Conservation (phyloP, 2,113 vertebrate genomes). For the Corythornis vintsioides region DNA sequence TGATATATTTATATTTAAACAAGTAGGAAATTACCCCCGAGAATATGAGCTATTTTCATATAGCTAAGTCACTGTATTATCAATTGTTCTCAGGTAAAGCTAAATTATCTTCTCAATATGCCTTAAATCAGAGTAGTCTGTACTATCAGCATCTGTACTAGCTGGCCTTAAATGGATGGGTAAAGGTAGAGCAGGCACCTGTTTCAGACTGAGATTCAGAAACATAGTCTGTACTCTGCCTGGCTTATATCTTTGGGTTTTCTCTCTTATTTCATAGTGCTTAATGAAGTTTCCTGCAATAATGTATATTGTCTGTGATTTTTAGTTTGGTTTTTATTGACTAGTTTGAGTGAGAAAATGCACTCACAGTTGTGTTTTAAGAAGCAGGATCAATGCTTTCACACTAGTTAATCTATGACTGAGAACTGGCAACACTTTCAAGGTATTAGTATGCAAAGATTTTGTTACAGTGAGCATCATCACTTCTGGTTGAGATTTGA, state of each 20-base stretch:
- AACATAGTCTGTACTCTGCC: not conserved
- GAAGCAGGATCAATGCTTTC: not conserved
- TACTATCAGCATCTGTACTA: not conserved
- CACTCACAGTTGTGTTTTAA: not conserved
- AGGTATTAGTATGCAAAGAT: not conserved
- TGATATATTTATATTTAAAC: not conserved
- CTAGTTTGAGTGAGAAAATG: not conserved
- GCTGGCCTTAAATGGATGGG: not conserved
- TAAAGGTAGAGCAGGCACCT: not conserved
- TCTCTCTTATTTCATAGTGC: not conserved
- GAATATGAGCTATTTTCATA: not conserved
- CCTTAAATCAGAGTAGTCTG: not conserved
- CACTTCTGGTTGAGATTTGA: not conserved
- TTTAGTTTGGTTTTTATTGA: not conserved
- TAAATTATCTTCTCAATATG: not conserved
- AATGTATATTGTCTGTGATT: not conserved
- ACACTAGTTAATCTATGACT: not conserved
- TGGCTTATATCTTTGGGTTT: not conserved
- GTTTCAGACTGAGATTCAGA: not conserved
- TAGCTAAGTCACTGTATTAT: not conserved
- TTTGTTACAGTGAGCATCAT: not conserved
- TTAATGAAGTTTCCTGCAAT: not conserved
- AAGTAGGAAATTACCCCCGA: not conserved
- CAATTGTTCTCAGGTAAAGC: not conserved
- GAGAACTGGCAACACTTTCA: not conserved